A percentile compares a stretch with the other conserved stretches of the same genome.
Evolutionary conservation across 53 echinoderm and acorn worm genomes (phyloP).

Genomic region (Echinometra lucunter): DNA sequence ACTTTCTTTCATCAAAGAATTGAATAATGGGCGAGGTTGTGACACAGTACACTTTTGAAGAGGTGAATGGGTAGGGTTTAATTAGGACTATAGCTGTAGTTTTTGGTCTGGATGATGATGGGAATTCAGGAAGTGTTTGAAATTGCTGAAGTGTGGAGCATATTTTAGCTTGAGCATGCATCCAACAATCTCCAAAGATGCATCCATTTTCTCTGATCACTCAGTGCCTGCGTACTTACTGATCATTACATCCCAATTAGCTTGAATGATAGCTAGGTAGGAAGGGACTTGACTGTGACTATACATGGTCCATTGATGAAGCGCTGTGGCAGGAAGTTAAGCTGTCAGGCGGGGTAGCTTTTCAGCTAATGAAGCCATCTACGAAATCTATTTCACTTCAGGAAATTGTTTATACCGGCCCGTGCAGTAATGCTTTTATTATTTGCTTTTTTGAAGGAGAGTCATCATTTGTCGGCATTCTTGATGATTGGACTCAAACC

Average conservation of each 20-base stretch:
- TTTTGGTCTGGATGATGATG: too few relatives aligned
- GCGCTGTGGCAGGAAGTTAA: neutral
- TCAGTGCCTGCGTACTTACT: neutral
- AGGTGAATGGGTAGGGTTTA: too few relatives aligned
- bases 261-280: conserved; percentile 5
- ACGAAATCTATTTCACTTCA: neutral
- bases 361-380: neutral
- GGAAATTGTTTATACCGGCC: neutral
- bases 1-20: too few relatives aligned
- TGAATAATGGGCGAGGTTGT: too few relatives aligned
- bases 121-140: too few relatives aligned
- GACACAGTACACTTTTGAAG: too few relatives aligned
- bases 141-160: too few relatives aligned
- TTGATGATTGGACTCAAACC: neutral
- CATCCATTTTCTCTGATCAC: neutral
- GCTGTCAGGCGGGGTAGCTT: conserved; percentile 1
- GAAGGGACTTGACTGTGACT: neutral
- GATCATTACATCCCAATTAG: conserved; percentile 25
- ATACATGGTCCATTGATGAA: neutral
- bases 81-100: too few relatives aligned
- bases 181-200: neutral
- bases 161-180: too few relatives aligned
- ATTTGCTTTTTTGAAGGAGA: neutral
- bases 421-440: neutral
- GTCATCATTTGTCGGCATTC: too few relatives aligned